Percentiles rank a stretch among this genome's conserved stretches.
Conservation (phyloP, 2,113 vertebrate genomes). For the Varanus salvator region DNA sequence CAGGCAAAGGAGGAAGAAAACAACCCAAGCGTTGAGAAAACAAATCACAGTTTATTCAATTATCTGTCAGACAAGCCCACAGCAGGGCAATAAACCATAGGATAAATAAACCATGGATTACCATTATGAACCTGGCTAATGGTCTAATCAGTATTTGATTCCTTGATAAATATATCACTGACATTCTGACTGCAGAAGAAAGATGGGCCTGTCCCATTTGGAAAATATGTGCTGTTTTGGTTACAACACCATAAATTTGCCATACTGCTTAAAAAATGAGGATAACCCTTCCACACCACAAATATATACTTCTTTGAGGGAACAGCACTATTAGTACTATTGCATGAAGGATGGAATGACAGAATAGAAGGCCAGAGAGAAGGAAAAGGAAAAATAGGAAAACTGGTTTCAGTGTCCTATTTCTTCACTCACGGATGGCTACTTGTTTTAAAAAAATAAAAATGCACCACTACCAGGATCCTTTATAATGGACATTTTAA, state of each 20-base stretch:
- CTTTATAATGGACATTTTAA: constrained; percentile 63
- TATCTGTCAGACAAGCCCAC: no score
- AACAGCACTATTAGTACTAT: constrained; percentile 40
- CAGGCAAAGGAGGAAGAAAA: no score
- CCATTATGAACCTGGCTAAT: no score
- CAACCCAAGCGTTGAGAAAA: no score
- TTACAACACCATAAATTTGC: no score
- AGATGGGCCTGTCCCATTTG: neutral
- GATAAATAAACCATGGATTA: no score
- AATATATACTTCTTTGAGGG: neutral
- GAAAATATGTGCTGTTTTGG: neutral
- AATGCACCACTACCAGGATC: constrained; percentile 26
- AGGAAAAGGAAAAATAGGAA: neutral
- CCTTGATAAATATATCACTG: neutral
- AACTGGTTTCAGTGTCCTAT: constrained; percentile 33
- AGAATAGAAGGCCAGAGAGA: no score
- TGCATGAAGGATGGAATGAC: constrained; percentile 36
- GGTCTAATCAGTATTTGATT: neutral
- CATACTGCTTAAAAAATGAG: neutral
- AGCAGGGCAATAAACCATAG: neutral
- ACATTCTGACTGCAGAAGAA: neutral
- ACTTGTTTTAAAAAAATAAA: constrained; percentile 56
- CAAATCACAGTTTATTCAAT: no score
- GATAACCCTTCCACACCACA: neutral
- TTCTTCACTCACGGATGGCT: constrained; percentile 51